Evolutionary conservation across 2,113 vertebrate species (phyloP).

Genomic region (Sebastes fasciatus): DNA sequence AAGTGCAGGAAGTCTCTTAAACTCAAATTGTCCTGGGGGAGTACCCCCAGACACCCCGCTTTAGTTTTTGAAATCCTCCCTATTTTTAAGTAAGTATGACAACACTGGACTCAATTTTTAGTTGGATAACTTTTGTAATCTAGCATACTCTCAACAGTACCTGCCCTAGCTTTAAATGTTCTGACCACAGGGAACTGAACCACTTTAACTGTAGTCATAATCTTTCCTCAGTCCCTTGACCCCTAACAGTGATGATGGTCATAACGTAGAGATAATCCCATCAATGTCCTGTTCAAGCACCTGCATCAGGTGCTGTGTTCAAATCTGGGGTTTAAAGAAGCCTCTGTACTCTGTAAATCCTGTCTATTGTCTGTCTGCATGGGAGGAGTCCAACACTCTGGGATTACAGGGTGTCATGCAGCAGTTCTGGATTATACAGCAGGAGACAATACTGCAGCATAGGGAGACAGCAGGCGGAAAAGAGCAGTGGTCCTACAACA

Average conservation of each 20-base stretch:
- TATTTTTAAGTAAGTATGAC: too few relatives aligned
- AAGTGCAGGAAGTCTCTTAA: too few relatives aligned
- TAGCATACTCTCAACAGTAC: too few relatives aligned
- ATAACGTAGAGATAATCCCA: conserved; percentile 56
- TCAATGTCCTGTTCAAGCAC: conserved; percentile 24
- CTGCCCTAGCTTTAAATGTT: background rate
- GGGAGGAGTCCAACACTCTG: conserved; percentile 60
- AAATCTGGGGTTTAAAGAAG: conserved; percentile 51
- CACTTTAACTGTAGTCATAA: background rate
- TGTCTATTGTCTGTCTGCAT: conserved; percentile 50
- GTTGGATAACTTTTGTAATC: too few relatives aligned
- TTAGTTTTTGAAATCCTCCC: too few relatives aligned
- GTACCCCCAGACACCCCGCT: too few relatives aligned
- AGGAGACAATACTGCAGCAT: conserved; percentile 1
- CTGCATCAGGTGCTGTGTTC: conserved; percentile 10
- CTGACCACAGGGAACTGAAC: background rate
- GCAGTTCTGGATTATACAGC: conserved; percentile 55
- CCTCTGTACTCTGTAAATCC: conserved; percentile 50
- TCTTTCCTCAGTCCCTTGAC: conserved; percentile 1
- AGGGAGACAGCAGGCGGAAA: conserved; percentile 4
- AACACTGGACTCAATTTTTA: too few relatives aligned
- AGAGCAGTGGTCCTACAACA: background rate
- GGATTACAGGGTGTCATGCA: conserved; percentile 60
- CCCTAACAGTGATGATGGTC: conserved; percentile 4
- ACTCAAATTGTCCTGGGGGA: too few relatives aligned